Evolutionary conservation across 2,113 vertebrate species (phyloP), one percentile per base, ranked within the genome.

Genomic region (Chelonoidis abingdonii): DNA sequence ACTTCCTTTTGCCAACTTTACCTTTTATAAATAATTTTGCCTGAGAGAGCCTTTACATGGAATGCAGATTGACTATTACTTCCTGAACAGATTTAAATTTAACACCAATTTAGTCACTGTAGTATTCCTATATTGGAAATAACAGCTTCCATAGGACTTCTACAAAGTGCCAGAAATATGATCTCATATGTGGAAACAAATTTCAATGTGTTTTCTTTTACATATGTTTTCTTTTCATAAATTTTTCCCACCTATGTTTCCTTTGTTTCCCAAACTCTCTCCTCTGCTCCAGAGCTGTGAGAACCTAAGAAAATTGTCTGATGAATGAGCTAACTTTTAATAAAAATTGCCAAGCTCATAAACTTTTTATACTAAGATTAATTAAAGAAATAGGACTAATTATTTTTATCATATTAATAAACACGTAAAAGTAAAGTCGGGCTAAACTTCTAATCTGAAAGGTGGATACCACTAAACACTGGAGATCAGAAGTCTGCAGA

Each of bases 141-240:
- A 98, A 98, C 98, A 97, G 96, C 96, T 98, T 98, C 98, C 97
- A 98, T 97, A 98, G 98, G 97, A 98, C 98, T 98, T 98, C 95
- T 96, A 97, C 98, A 98, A 98, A 98, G 98, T 98, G 98, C 98
- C 98, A 99, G 98, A 98, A 99, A 99, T 98, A 98, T 98, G 97
- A 98, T 97, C 98, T 98, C 97, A 98, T 97, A 96, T n/a, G 84
- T 98, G 97, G 98, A 97, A 98, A 98, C 98, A 98, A 98, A 98
- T 98, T 97, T 97, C 98, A 98, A 98, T 96, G 96, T 98, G 97
- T 98, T 98, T 97, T 97, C 95, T 98, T 97, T 98, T 96, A 87
- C 96, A 89, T 94, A 84, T 97, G 94, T 96, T 97, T 98, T 98
- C 94, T 96, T 96, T 98, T 94, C 21, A 53, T 96, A 80, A 91